Base-by-base conservation (phyloP, 2,888 invertebrate species). In the Oxystoma pomonae region DNA sequence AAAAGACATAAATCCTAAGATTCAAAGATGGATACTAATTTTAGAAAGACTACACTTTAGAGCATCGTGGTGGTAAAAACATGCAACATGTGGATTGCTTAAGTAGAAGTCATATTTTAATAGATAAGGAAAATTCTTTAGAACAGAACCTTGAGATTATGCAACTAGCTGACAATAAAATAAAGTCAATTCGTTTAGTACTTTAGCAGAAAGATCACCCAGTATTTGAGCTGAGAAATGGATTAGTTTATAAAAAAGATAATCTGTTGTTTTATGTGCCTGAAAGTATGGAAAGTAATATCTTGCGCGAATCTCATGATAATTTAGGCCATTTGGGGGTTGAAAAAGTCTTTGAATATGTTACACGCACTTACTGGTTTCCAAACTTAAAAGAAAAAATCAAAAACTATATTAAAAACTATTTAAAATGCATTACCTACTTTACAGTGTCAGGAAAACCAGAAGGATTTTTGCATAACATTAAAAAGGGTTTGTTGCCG, bases 301-400 rank as follows among this genome's bases (percentile, higher is more conserved):
- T 74, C 7, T 70, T 75, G 17, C 58, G 67, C 18, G 55, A 61
- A 9, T 63, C 63, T 20, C 75, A 75, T 66, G 74, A 76, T 56
- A 58, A 69, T 35, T 63, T 71, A 20, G 73, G 73, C 60, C 77
- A 77, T 65, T 57, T 74, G 57, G 75, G 74, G 1, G 58, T 71
- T 12, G 73, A 74, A 1, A 76, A 76, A 68, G 69, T 68, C 22
- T 60, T 69, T 20, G 67, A 74, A 18, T 58, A 67, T 17, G 60
- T 78, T 55, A 65, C 18, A 22, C 58, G 62, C 62, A 63, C 62
- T n/a, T 77, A 76, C 68, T 77, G 75, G 73, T 76, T 77, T 67
- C 72, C 75, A 3, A 69, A 71, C 21, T 69, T 75, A 64, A 69
- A 63, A 19, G 61, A 69, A 19, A 69, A 72, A 58, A 65, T 69